Base-by-base conservation (phyloP, 2,888 invertebrate species). In the Amiota minor region DNA sequence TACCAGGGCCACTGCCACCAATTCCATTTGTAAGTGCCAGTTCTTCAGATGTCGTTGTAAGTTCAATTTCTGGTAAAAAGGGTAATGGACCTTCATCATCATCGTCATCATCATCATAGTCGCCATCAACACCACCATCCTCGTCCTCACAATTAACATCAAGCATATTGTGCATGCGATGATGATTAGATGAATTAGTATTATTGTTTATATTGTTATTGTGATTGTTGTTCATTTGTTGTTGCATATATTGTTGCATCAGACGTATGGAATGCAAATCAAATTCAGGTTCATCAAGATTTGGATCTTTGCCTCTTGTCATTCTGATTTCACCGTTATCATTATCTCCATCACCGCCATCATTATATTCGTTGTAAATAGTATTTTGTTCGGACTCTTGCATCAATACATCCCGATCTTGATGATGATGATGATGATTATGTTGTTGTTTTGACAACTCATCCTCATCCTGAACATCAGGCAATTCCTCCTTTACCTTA, bases 201-300 rank as follows among this genome's bases (percentile, higher is more conserved):
- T 80, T 80, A 78, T 80, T 76, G 70, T 79, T 67, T 11, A 23
- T 47, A 47, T 16, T 65, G 16, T 62, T 62, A 4, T 23, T 11
- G 20, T 62, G 16, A n/a, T 59, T 82, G 16, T 88, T 81, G 71
- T 83, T 89, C 77, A 88, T 80, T 69, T 88, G 88, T 9, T 89
- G 89, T 53, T 89, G 89, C 87, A 89, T 85, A 50, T 88, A 86
- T 62, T 89, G 89, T 76, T 88, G 89, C 89, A 89, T 89, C 72
- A 88, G 69, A 9, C 89, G 88, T 67, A 89, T 85, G 2, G 89
- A 88, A 56, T 87, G 84, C 64, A 87, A 82, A 74, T 87, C 85
- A 65, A 86, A 85, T 4, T 80, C 76, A 64, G 77, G 76, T 70
- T 77, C 75, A 65, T 81, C 83, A 76, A 87, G 53, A 80, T 79